Conservation (phyloP, 2,888 invertebrate genomes). For the Vanessa cardui region DNA sequence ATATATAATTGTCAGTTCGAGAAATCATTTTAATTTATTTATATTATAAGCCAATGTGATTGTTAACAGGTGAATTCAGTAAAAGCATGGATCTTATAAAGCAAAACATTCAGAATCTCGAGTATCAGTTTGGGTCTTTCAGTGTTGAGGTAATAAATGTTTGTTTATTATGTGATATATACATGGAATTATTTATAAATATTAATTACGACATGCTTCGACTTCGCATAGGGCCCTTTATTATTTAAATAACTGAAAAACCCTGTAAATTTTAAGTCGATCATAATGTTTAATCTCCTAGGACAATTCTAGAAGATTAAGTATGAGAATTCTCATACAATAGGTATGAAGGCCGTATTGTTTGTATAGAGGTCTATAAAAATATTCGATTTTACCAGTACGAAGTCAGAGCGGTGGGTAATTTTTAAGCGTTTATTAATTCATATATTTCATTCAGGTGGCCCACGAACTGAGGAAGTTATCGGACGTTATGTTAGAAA, state of each 20-base stretch:
- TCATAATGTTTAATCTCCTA: background rate
- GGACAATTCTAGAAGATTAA: too few species aligned
- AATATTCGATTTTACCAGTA: too few species aligned
- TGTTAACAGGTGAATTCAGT: constrained; percentile 62
- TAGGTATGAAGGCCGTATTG: too few species aligned
- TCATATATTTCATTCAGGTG: constrained; percentile 54
- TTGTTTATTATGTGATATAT: background rate
- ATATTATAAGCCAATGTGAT: background rate
- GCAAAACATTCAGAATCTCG: constrained; percentile 81
- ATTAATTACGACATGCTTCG: too few species aligned
- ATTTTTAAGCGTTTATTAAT: too few species aligned
- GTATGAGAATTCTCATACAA: too few species aligned
- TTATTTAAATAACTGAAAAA: too few species aligned
- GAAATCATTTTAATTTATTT: too few species aligned
- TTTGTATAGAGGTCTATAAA: too few species aligned
- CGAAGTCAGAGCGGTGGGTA: too few species aligned
- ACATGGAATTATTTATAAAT: background rate
- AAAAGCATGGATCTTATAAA: constrained; percentile 78
- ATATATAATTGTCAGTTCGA: too few species aligned
- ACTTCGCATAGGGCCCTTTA: too few species aligned
- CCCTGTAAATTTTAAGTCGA: background rate
- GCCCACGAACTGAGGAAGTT: constrained; percentile 86
- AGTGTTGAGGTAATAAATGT: constrained; percentile 81
- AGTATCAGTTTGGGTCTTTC: constrained; percentile 83
- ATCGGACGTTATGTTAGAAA: constrained; percentile 82